Base-by-base conservation (phyloP, 2,797 vertebrate genomes). In the Darevskia mixta region DNA sequence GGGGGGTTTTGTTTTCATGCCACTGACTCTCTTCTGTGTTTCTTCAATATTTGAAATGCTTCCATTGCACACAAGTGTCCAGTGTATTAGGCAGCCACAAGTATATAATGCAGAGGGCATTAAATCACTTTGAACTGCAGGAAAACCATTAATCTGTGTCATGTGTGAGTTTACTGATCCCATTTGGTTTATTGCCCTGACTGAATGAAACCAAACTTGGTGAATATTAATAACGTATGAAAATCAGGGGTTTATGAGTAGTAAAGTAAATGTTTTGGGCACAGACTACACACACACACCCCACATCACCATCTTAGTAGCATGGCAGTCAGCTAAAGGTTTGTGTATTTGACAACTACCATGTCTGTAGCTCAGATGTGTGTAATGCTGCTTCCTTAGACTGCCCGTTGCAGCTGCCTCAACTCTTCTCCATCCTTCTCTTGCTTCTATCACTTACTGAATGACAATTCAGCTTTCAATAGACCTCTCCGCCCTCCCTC, bases 71-170 rank as follows among this genome's bases (percentile, higher is more conserved):
- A 89, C 87, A 94, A 94, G 89, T 89, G 91, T 88, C 91, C 83
- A 83, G 82, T 88, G 89, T 90, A 3, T 91, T 92, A 92, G 17
- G 82, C 85, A 87, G 87, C 86, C 2, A 5, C 84, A 92, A 90
- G 91, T 85, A 75, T 61, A 90, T 94, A 91, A 90, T 83, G 5
- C 25, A 66, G 85, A 78, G 75, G 79, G 91, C 91, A 91, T 92
- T 93, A 93, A 92, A 92, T 93, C 79, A 64, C 29, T 89, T 23
- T 66, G 76, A 75, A 67, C 32, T 3, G 71, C 82, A 86, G 25
- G 92, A 94, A 91, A 88, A 72, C 71, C 82, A 91, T 93, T 92
- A 88, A 88, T 88, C 85, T 79, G 79, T 64, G 0, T 9, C 75
- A 69, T 90, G 87, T 23, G 9, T 88, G 86, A 69, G 86, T 91